Evolutionary conservation across 1,140 invertebrate species (phyloP).

Genomic region (Argopecten irradians): DNA sequence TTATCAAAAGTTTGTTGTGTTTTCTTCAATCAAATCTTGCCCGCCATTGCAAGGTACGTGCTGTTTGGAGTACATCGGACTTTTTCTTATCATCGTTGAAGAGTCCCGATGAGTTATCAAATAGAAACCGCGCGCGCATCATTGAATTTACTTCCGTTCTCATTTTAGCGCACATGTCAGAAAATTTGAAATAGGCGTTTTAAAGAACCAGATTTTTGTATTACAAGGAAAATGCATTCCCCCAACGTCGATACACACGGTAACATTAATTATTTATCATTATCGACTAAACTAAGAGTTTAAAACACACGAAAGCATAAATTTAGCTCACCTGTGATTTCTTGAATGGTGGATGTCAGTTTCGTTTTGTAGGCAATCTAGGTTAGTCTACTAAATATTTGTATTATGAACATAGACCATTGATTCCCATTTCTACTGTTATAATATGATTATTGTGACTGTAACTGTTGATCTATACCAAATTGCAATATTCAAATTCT

Average conservation of each 20-base stretch:
- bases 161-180: background rate
- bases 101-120: background rate
- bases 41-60: background rate
- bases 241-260: background rate
- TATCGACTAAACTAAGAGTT: background rate
- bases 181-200: background rate
- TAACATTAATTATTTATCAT: background rate
- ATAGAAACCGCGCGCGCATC: background rate
- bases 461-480: too few relatives aligned
- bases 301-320: background rate
- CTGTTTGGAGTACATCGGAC: background rate
- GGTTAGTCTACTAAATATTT: too few relatives aligned
- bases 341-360: too few relatives aligned
- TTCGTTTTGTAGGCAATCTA: too few relatives aligned
- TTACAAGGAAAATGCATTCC: background rate
- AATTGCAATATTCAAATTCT: too few relatives aligned
- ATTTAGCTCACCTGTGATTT: background rate
- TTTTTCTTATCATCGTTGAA: background rate
- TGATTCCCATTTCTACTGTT: too few relatives aligned
- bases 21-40: too few relatives aligned
- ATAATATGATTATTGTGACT: too few relatives aligned
- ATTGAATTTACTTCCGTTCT: conserved; percentile 18
- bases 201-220: background rate
- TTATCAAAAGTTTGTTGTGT: too few relatives aligned
- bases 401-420: too few relatives aligned